phyloP scores from a whole-genome alignment of 2,113 vertebrate species.

The Rhadina sibilatrix region DNA sequence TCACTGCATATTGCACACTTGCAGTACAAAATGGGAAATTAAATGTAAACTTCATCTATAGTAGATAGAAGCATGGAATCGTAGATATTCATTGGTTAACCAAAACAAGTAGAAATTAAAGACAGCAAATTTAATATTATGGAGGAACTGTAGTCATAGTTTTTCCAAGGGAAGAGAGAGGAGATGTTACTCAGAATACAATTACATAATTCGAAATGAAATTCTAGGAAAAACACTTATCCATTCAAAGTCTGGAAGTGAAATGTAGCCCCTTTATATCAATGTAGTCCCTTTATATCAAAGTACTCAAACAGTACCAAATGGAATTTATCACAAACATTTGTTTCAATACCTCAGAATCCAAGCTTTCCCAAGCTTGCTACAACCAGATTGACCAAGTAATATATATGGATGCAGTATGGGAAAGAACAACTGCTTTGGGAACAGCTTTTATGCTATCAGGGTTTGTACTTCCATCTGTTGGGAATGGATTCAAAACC shows the following conservation, averaged over 20 bases:
- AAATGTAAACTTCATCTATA: not conserved
- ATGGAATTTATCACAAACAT: not conserved
- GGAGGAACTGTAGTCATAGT: not conserved
- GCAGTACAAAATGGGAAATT: not conserved
- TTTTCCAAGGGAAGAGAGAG: not conserved
- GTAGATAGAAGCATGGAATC: not conserved
- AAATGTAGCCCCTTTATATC: not conserved
- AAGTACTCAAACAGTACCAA: not conserved
- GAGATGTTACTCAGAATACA: not conserved
- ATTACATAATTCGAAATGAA: not conserved
- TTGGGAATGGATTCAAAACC: slow-evolving; percentile 11
- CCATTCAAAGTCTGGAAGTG: not conserved
- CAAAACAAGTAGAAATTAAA: not conserved
- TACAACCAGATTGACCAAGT: slow-evolving; percentile 13
- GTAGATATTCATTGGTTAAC: not conserved
- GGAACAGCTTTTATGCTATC: not conserved
- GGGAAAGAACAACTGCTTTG: not conserved
- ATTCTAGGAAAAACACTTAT: not conserved
- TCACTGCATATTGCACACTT: not conserved
- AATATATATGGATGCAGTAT: not conserved
- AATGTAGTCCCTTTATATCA: not conserved
- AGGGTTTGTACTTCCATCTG: slow-evolving; percentile 37
- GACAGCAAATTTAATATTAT: not conserved
- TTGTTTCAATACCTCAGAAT: not conserved
- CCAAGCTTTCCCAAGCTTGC: not conserved